Percentiles rank a stretch among this genome's conserved stretches.
Conservation (phyloP, 2,113 vertebrate genomes). For the Boulengeromyrus knoepffleri region DNA sequence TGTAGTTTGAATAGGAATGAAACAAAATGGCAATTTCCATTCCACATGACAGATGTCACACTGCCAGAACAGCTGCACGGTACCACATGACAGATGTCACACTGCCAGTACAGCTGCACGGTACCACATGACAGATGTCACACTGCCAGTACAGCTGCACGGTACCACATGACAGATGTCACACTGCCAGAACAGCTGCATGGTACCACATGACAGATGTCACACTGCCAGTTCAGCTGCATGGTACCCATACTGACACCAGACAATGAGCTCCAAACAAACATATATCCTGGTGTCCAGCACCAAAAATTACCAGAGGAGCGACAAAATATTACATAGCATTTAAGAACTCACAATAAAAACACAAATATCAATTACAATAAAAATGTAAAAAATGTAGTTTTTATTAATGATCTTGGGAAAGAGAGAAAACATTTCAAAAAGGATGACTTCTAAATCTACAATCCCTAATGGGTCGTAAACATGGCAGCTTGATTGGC, state of each 20-base stretch:
- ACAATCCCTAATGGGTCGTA: neutral
- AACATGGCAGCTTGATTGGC: neutral
- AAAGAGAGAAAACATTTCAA: neutral
- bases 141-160: too few species aligned
- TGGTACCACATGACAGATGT: too few species aligned
- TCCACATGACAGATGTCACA: neutral
- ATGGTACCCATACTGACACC: neutral
- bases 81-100: neutral
- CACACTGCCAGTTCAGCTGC: too few species aligned
- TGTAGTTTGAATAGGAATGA: neutral
- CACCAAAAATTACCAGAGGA: neutral
- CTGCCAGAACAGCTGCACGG: neutral
- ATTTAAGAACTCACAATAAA: neutral
- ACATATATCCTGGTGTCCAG: neutral
- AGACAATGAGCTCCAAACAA: neutral
- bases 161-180: too few species aligned
- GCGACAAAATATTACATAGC: neutral
- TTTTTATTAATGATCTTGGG: neutral
- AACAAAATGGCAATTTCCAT: neutral
- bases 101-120: too few species aligned
- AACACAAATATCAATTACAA: neutral
- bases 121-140: too few species aligned
- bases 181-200: too few species aligned
- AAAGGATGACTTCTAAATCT: neutral
- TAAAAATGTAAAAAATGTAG: neutral